Conservation (phyloP, 2,888 invertebrate species). For the Orthosia cruda region DNA sequence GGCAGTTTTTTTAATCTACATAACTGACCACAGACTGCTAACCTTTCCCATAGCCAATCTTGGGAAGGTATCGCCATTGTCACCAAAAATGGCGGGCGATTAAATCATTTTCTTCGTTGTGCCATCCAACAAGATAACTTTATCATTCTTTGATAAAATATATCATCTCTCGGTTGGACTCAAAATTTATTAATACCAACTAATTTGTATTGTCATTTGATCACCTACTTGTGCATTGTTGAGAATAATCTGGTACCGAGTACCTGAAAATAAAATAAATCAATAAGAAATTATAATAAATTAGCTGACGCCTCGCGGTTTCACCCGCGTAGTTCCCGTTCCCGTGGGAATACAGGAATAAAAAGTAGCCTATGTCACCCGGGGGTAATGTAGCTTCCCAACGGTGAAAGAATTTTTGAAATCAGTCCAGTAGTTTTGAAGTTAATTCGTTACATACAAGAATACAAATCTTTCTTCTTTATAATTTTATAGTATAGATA, state of each 20-base stretch:
- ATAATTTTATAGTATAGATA: too few relatives aligned
- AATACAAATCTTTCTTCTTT: too few relatives aligned
- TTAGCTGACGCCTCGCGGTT: too few relatives aligned
- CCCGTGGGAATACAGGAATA: too few relatives aligned
- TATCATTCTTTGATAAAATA: conserved; percentile 2
- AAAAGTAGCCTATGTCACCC: too few relatives aligned
- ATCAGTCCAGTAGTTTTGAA: too few relatives aligned
- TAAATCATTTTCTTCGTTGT: conserved; percentile 21
- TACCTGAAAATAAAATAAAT: conserved; percentile 51
- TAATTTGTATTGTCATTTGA: conserved; percentile 65
- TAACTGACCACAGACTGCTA: conserved; percentile 19
- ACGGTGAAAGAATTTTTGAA: too few relatives aligned
- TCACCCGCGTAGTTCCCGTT: too few relatives aligned
- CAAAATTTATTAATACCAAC: conserved; percentile 36
- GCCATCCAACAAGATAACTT: conserved; percentile 21
- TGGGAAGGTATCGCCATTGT: not conserved
- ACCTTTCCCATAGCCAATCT: conserved; percentile 25
- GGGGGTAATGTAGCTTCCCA: too few relatives aligned
- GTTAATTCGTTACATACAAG: too few relatives aligned
- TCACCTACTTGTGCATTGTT: conserved; percentile 62
- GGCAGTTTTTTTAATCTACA: conserved; percentile 10
- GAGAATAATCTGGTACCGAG: conserved; percentile 25
- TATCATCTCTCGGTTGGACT: conserved; percentile 1
- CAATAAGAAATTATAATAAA: not conserved
- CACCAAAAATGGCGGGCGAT: not conserved